Base-by-base conservation (phyloP, 30 jellyfish, hydroid and myxozoan genomes). In the Cassiopea andromeda region DNA sequence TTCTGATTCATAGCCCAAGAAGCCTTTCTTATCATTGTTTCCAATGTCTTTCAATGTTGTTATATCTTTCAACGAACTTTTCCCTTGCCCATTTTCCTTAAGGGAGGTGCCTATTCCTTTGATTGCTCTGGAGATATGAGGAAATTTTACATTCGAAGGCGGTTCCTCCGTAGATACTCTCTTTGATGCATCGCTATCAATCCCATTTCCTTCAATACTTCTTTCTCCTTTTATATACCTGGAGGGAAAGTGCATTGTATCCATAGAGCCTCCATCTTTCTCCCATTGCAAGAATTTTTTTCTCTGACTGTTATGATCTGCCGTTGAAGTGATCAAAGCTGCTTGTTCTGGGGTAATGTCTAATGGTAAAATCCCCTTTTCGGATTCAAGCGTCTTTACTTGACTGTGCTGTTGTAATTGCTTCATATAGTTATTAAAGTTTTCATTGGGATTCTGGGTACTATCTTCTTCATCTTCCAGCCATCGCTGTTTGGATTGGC, bases 201-300 rank as follows among this genome's bases (percentile, higher is more conserved):
- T 48, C 0, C n/a, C 57, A 18, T 48, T 17, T 7, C 75, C 92
- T 14, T 48, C 77, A n/a, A 64, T 17, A 38, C 43, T 60, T 27
- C 70, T 19, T 4, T 60, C 89, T 8, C 80, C 93, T 47, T 64
- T 80, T 1, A 86, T 73, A 69, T 46, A 86, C 46, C 69, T 64
- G 7, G 93, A 86, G 7, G 93, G 93, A 64, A 75, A 86, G 46
- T 86, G 93, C 38, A 78, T 69, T 5, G 85, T 75, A 54, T 86
- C 93, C 93, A 86, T 60, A 2, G 93, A 86, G 57, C 93, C 93
- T 8, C 93, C 85, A 1, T 76, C 84, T 13, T 86, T 80, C 70
- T 86, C 93, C 93, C 93, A 86, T 4, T 75, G 57, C 27, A 86
- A 12, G 64, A 86, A 86, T 49, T 86, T 86, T 43, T 48, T 68